These are phyloP conservation scores for Megamerina dolium DNA, from an alignment of 2,888 invertebrate genomes.

Conservation along the genomic window DNA sequence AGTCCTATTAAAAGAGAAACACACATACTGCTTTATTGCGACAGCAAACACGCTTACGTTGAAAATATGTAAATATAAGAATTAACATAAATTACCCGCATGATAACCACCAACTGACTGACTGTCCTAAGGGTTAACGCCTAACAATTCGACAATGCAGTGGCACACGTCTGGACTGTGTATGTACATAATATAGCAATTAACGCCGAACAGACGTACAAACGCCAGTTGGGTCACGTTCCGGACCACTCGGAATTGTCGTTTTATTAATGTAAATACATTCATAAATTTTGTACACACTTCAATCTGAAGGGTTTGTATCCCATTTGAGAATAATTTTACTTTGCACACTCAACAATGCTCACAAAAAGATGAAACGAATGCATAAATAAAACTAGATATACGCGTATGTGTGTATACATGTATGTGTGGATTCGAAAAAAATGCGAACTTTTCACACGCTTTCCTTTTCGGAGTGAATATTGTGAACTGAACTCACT, in stretches of 20 bases:
- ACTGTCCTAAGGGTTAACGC: too few relatives aligned
- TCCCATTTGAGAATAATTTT: slow-evolving; percentile 24
- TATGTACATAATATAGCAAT: slow-evolving; percentile 13
- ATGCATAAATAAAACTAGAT: too few relatives aligned
- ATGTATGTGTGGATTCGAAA: too few relatives aligned
- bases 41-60: slow-evolving; percentile 35
- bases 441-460: neutral
- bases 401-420: too few relatives aligned
- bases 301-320: slow-evolving; percentile 21
- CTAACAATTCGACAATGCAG: too few relatives aligned
- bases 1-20: slow-evolving; percentile 4
- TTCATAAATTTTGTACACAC: slow-evolving; percentile 30
- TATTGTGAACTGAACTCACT: neutral
- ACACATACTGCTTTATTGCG: slow-evolving; percentile 23
- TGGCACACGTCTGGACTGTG: slow-evolving; percentile 1
- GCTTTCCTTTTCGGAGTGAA: neutral
- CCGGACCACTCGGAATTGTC: too few relatives aligned
- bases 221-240: too few relatives aligned
- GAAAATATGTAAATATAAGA: too few relatives aligned
- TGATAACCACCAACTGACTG: too few relatives aligned
- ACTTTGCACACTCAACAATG: neutral
- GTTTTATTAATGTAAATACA: too few relatives aligned
- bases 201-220: slow-evolving; percentile 19
- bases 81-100: slow-evolving; percentile 41
- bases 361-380: neutral